Evolutionary conservation across 2,797 vertebrate genomes (phyloP), one percentile per base, ranked within the genome.

Genomic region (Coccyzus lansbergi): DNA sequence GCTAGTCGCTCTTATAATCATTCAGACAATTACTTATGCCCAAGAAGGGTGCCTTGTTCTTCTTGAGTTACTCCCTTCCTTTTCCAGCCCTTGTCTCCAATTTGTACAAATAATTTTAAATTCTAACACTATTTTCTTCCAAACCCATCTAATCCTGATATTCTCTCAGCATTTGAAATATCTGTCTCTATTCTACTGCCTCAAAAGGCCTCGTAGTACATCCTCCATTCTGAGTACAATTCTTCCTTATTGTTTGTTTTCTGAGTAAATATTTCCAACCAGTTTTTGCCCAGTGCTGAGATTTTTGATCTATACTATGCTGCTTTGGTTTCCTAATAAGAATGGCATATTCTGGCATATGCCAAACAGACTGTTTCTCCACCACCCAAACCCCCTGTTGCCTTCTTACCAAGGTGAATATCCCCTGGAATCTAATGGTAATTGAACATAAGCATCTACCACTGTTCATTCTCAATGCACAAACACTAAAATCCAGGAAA

Each of bases 211-310:
- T 69, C 65, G 81, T 78, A 65, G 26, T 75, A 22, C 29, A 48
- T 72, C 34, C 67, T 82, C 42, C 25, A 69, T 29, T 63, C 31
- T 78, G 29, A 94, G 24, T 21, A 6, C 29, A 93, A 68, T 38
- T 4, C 51, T 38, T 62, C 86, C 78, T 78, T 75, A 58, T 65
- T 48, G 21, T 2, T 86, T 84, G 22, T 59, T 84, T 90, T 93
- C 74, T 18, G 11, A 93, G 42, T 90, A 93, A 90, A 76, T 90
- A 84, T 52, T 94, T 88, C 59, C 42, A 90, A 42, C 28, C 6
- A 8, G 7, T 62, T 64, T 92, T 92, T 88, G 12, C 12, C 19
- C n/a, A 31, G 46, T 59, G 79, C 19, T 1, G 4, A 68, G 19
- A 38, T 51, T 79, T 90, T 92, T 83, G 15, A 44, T 44, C 42